Evolutionary conservation across 2,797 vertebrate species (phyloP).

Genomic region (Chanos chanos): DNA sequence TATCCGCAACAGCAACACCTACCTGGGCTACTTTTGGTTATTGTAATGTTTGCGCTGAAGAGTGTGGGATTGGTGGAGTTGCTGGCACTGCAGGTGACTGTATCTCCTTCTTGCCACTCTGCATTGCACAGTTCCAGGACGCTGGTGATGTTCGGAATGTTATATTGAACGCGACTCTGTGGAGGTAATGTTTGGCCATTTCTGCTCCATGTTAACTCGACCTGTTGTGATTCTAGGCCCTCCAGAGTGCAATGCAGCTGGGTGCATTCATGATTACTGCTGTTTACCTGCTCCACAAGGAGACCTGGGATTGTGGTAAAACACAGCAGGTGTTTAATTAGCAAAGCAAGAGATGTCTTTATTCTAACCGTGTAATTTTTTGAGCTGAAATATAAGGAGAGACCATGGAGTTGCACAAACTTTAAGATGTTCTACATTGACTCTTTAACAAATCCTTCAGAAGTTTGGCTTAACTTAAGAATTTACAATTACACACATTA

Average conservation of each 20-base stretch:
- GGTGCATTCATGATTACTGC: conserved; percentile 17
- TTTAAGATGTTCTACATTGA: neutral
- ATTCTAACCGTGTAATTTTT: too few relatives aligned
- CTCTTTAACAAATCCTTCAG: neutral
- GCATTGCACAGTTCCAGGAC: conserved; percentile 28
- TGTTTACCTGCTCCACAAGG: conserved; percentile 21
- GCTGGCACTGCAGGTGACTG: conserved; percentile 11
- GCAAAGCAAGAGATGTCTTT: neutral
- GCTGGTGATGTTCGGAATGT: neutral
- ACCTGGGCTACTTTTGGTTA: neutral
- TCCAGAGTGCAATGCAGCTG: conserved; percentile 37
- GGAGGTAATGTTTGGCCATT: neutral
- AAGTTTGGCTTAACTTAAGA: neutral
- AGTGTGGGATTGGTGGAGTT: neutral
- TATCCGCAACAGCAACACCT: neutral
- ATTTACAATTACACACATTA: neutral
- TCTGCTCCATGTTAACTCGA: conserved; percentile 41
- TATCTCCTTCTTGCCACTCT: conserved; percentile 30
- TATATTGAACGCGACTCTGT: neutral
- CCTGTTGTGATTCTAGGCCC: neutral
- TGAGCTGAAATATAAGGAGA: too few relatives aligned
- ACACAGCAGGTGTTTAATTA: neutral
- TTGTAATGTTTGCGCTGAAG: neutral
- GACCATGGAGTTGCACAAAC: neutral
- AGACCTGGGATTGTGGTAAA: conserved; percentile 3